Percentiles rank a stretch among this genome's conserved stretches.
These are phyloP conservation scores for Pristionchus fissidentatus DNA, from an alignment of 2,888 invertebrate genomes.

Conservation along the genomic window DNA sequence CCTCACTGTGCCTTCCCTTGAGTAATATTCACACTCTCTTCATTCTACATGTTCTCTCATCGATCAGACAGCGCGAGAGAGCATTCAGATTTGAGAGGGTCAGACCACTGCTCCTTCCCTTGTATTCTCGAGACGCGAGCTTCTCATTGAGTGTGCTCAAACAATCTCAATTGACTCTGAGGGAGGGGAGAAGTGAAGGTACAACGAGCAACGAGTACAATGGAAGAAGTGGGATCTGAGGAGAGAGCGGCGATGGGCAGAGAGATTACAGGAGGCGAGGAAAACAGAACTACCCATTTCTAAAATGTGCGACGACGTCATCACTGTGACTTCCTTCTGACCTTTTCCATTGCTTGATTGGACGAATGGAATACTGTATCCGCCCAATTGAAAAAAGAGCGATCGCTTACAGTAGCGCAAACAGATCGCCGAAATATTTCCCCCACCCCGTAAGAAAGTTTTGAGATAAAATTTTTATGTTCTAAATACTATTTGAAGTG, in stretches of 20 bases:
- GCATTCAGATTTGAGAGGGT: too few species aligned
- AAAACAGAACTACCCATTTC: not conserved
- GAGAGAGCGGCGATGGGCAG: not conserved
- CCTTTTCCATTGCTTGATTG: not conserved
- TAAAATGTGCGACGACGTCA: too few species aligned
- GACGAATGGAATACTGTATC: not conserved
- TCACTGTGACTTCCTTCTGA: not conserved
- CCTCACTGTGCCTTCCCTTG: not conserved
- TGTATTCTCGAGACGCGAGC: conserved; percentile 3
- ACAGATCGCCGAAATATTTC: too few species aligned
- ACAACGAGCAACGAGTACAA: conserved; percentile 2
- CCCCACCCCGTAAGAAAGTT: too few species aligned
- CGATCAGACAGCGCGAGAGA: too few species aligned
- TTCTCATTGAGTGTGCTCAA: conserved; percentile 36
- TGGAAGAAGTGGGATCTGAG: not conserved
- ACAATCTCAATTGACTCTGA: conserved; percentile 38
- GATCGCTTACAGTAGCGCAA: too few species aligned
- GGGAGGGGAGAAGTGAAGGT: conserved; percentile 16
- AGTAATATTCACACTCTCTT: not conserved
- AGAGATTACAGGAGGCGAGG: not conserved
- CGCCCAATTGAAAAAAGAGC: not conserved
- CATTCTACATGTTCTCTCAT: too few species aligned
- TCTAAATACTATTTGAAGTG: conserved; percentile 15
- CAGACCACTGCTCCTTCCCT: too few species aligned
- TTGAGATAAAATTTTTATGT: not conserved